phyloP scores from a whole-genome alignment of 2,113 vertebrate genomes.

The Chascanopsetta lugubris region DNA sequence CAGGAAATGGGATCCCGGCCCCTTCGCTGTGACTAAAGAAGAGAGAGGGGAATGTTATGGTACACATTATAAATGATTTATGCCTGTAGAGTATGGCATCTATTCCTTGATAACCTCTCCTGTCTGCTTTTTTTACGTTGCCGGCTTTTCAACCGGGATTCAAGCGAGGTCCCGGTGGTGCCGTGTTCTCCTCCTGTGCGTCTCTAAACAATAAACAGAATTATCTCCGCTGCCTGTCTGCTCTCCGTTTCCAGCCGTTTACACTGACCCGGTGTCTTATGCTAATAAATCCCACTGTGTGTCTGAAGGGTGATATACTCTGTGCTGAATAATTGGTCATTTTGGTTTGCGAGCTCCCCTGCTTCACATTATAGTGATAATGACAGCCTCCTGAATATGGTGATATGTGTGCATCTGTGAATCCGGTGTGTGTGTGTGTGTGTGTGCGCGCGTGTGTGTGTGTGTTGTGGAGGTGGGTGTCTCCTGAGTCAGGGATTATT shows the following conservation, averaged over 20 bases:
- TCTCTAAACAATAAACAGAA: constrained; percentile 72
- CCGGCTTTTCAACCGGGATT: constrained; percentile 56
- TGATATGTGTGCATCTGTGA: constrained; percentile 79
- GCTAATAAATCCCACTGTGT: constrained; percentile 71
- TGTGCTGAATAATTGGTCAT: constrained; percentile 80
- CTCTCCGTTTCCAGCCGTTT: constrained; percentile 59
- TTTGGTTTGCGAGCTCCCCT: constrained; percentile 77
- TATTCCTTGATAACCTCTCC: constrained; percentile 72
- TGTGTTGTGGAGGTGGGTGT: constrained; percentile 67
- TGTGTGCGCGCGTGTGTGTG: constrained; percentile 45
- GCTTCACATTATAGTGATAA: constrained; percentile 79
- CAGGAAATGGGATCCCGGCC: constrained; percentile 73
- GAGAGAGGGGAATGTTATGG: constrained; percentile 72
- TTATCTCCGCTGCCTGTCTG: constrained; percentile 64
- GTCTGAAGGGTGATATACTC: constrained; percentile 69
- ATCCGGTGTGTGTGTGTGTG: constrained; percentile 18
- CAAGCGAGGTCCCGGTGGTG: constrained; percentile 62
- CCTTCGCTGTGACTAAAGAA: constrained; percentile 76
- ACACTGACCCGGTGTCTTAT: constrained; percentile 61
- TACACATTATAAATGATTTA: constrained; percentile 78
- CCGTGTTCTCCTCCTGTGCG: constrained; percentile 52
- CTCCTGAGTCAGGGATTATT: constrained; percentile 82
- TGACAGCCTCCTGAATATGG: constrained; percentile 89
- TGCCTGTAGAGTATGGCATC: constrained; percentile 60
- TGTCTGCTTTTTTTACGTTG: constrained; percentile 62